These are phyloP conservation scores for Glomeris marginata DNA, from an alignment of 2,888 invertebrate genomes.

Conservation along the genomic window DNA sequence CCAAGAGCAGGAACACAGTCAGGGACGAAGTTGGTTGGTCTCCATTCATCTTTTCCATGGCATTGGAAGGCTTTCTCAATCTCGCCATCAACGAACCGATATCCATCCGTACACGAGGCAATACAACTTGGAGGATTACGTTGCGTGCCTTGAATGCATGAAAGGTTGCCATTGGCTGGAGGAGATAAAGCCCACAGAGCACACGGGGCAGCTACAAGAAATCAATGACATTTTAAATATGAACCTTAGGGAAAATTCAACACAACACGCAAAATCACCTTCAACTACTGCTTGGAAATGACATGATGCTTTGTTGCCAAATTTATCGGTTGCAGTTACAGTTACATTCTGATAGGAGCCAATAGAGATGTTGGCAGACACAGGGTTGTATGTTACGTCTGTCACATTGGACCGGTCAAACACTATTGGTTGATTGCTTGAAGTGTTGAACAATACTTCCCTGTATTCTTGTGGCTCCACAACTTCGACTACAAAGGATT, in stretches of 20 bases:
- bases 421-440: conserved; percentile 63
- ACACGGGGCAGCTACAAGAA: conserved; percentile 68
- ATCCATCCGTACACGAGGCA: conserved; percentile 70
- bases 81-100: conserved; percentile 74
- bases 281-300: conserved; percentile 59
- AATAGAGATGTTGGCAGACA: conserved; percentile 17
- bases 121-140: conserved; percentile 53
- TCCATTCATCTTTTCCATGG: conserved; percentile 63
- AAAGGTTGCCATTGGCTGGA: conserved; percentile 74
- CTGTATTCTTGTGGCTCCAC: conserved; percentile 81
- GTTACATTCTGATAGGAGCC: conserved; percentile 84
- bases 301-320: conserved; percentile 74
- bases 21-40: conserved; percentile 75
- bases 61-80: conserved; percentile 74
- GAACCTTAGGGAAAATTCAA: too few species aligned
- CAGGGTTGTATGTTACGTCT: conserved; percentile 18
- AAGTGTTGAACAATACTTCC: conserved; percentile 80
- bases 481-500: conserved; percentile 83
- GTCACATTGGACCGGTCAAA: conserved; percentile 75
- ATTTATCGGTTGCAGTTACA: conserved; percentile 71
- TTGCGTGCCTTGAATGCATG: conserved; percentile 62
- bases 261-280: conserved; percentile 7
- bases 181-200: conserved; percentile 86
- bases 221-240: neutral
- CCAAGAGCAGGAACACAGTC: conserved; percentile 93